Evolutionary conservation across 2,888 invertebrate genomes (phyloP).

Genomic region (Sphaeridia pumilis): DNA sequence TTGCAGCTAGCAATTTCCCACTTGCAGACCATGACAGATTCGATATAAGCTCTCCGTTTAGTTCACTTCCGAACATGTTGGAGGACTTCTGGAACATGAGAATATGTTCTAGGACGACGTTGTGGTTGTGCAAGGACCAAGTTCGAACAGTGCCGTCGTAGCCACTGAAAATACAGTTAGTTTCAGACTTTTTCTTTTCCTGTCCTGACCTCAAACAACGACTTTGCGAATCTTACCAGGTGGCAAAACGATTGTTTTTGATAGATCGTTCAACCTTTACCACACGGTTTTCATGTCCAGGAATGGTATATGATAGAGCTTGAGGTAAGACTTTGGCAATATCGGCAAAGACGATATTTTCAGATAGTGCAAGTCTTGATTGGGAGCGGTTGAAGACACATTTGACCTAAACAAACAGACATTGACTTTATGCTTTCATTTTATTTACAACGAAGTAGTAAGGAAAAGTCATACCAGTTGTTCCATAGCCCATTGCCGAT

Average conservation of each 20-base stretch:
- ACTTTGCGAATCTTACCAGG: constrained; percentile 39
- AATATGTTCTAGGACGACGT: constrained; percentile 45
- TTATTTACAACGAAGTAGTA: not conserved
- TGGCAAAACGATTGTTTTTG: constrained; percentile 44
- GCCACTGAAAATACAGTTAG: constrained; percentile 40
- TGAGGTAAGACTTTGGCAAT: constrained; percentile 42
- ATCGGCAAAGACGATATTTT: constrained; percentile 45
- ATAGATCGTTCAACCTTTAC: constrained; percentile 43
- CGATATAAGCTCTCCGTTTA: constrained; percentile 44
- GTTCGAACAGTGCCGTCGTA: constrained; percentile 52
- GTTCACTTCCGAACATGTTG: constrained; percentile 44
- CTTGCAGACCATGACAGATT: constrained; percentile 47
- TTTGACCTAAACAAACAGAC: constrained; percentile 36
- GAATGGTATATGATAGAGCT: constrained; percentile 41
- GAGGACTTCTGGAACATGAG: constrained; percentile 46
- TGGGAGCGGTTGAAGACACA: constrained; percentile 41
- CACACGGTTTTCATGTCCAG: constrained; percentile 49
- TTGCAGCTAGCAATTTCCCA: constrained; percentile 47
- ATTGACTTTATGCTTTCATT: not conserved
- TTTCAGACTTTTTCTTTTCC: not conserved
- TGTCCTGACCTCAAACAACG: too few relatives aligned
- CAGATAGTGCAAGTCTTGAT: constrained; percentile 38
- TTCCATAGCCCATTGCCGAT: constrained; percentile 51
- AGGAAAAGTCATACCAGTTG: constrained; percentile 44
- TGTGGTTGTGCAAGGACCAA: constrained; percentile 44